Evolutionary conservation across 2,888 invertebrate genomes (phyloP), one percentile per base, ranked within the genome.

Genomic region (Cephus spinipes): DNA sequence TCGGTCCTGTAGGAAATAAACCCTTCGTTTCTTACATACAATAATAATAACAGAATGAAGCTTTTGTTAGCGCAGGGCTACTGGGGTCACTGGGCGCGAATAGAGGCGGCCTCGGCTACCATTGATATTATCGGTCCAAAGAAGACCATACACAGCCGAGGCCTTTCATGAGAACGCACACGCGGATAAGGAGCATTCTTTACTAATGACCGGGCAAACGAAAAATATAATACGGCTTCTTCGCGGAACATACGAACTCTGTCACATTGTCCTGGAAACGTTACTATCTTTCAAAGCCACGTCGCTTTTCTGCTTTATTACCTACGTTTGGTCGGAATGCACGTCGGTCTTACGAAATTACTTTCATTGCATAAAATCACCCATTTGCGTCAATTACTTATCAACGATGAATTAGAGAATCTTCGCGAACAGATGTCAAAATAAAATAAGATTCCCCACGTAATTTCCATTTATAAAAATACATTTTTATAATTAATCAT

Each of bases 1-100:
- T 82, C 79, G 78, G 80, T 36, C 40, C 76, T 32, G 69, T 82
- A 68, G 76, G 68, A 76, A 85, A 85, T 84, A 85, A 86, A 84
- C 87, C 85, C 85, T 85, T 81, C 80, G 83, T 83, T 80, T 84
- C 81, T 86, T 83, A 83, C 84, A 82, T 80, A 83, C 85, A 88
- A 89, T 86, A 89, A 86, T 88, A 90, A 89, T 85, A 87, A 88
- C 85, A 88, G 88, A 86, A 89, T 85, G 86, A 85, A 85, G 79
- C 89, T 88, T 87, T 89, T 90, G 87, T 89, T 85, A 78, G 82
- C 15, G 73, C 76, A 35, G 81, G 83, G 77, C 82, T 81, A 80
- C 80, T 82, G 83, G 85, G 86, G 85, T 86, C 85, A 86, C 81
- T 85, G 85, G 85, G 86, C 85, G 84, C 85, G 85, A 87, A 86